Conservation (phyloP, 2,888 invertebrate genomes). For the Cistogaster globosa region DNA sequence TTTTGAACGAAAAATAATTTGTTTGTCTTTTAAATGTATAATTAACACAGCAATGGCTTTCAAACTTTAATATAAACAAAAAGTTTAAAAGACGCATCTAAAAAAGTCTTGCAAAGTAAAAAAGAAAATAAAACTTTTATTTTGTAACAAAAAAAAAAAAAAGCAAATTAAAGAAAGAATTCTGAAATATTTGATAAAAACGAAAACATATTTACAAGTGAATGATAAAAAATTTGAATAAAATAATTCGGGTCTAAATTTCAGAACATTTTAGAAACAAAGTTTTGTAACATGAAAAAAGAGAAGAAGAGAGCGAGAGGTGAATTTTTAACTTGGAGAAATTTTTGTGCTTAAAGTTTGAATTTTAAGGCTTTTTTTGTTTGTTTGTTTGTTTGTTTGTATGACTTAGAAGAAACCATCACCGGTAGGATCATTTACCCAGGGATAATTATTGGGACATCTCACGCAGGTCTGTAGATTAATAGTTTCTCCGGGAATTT, state of each 20-base stretch:
- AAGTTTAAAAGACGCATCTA: slow-evolving; percentile 68
- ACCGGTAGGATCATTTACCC: slow-evolving; percentile 93
- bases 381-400: slow-evolving; percentile 56
- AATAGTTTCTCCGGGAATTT: slow-evolving; percentile 96
- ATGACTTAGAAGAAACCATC: slow-evolving; percentile 90
- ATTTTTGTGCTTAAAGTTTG: slow-evolving; percentile 68
- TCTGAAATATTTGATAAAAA: slow-evolving; percentile 42
- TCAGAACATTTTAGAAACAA: background rate
- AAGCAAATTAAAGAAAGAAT: slow-evolving; percentile 48
- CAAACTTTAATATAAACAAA: slow-evolving; percentile 59
- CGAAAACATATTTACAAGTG: slow-evolving; percentile 55
- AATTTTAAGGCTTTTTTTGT: slow-evolving; percentile 55
- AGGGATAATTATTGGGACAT: slow-evolving; percentile 97
- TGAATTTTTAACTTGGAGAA: slow-evolving; percentile 63
- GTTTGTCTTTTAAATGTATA: slow-evolving; percentile 76
- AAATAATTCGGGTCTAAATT: too few species aligned
- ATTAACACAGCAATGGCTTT: slow-evolving; percentile 83
- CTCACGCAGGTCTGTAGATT: slow-evolving; percentile 96
- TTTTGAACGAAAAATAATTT: slow-evolving; percentile 67
- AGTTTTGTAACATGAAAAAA: slow-evolving; percentile 4
- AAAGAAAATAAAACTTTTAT: slow-evolving; percentile 66
- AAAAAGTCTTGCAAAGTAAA: slow-evolving; percentile 75
- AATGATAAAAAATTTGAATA: slow-evolving; percentile 26
- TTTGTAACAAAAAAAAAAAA: slow-evolving; percentile 70
- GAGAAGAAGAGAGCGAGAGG: background rate